These are phyloP conservation scores for Polydrusus cervinus DNA, from an alignment of 2,888 invertebrate genomes.

Conservation along the genomic window DNA sequence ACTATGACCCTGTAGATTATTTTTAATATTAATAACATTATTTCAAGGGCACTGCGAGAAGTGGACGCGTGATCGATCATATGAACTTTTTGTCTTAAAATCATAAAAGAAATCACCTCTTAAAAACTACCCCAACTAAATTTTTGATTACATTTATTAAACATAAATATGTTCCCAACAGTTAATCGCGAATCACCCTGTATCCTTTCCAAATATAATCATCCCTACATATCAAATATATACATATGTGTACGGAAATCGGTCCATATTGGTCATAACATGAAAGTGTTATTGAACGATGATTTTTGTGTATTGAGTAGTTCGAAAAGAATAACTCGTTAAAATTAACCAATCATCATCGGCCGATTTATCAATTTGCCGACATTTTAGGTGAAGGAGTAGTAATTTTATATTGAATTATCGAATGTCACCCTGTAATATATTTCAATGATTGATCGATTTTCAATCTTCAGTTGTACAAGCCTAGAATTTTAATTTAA, in stretches of 20 bases:
- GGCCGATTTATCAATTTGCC: slow-evolving; percentile 66
- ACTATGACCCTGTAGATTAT: no score
- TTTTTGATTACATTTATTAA: no score
- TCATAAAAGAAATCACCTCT: no score
- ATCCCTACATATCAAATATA: neutral
- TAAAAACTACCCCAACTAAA: no score
- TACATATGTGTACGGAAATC: slow-evolving; percentile 46
- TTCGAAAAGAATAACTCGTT: slow-evolving; percentile 60
- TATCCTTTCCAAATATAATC: no score
- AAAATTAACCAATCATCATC: slow-evolving; percentile 67
- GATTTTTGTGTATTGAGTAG: slow-evolving; percentile 46
- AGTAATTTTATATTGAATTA: slow-evolving; percentile 67
- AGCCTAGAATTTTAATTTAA: slow-evolving; percentile 28
- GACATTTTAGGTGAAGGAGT: slow-evolving; percentile 63
- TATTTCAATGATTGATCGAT: slow-evolving; percentile 66
- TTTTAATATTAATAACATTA: no score
- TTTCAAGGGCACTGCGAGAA: no score
- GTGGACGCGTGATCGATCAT: no score
- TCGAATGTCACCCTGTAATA: slow-evolving; percentile 60
- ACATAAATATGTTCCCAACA: no score
- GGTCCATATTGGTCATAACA: slow-evolving; percentile 22
- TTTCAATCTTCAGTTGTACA: slow-evolving; percentile 62
- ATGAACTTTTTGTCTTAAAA: no score
- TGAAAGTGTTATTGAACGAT: slow-evolving; percentile 44
- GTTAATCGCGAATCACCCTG: no score